Base-by-base conservation (phyloP, 2,113 vertebrate genomes). In the Trematocara macrostoma region DNA sequence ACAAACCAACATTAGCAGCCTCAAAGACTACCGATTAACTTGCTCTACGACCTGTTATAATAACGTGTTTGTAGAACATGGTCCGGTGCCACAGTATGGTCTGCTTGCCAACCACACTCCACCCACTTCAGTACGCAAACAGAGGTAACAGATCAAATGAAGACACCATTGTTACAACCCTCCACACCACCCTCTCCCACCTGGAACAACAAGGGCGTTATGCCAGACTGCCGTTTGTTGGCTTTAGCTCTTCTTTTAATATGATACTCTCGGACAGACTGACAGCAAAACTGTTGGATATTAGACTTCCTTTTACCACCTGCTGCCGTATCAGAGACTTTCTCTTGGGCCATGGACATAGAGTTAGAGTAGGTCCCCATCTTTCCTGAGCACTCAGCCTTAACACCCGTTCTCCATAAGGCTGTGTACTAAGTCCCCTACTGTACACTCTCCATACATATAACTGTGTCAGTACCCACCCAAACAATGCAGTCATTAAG, bases 61-160 rank as follows among this genome's bases (percentile, higher is more conserved):
- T 55, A 23, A 55, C 0, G 3, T 55, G 52, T 55, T 55, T 49
- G 11, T 23, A 55, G 52, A 23, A 55, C 5, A 2, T 7, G 10
- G 52, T 23, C 6, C 2, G 20, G 52, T 23, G 20, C 6, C 1
- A 55, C 20, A 0, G 10, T 23, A 55, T 55, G 2, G 23, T 0
- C 52, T 55, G 52, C 52, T 20, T 55, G 52, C 52, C 20, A 55
- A 23, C 10, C n/a, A 55, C 11, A 23, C 10, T 55, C 0, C n/a
- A 55, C 20, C 52, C 52, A 12, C 52, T 55, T 55, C 52, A 55
- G 5, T 55, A 12, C 0, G n/a, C 51, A 53, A 53, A 11, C n/a
- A 53, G 51, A 53, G 3, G n/a, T 53, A 53, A 53, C 3, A 53
- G 51, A 6, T 53, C 51, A 53, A 53, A 53, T 11, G 5, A 53